Conservation (phyloP, 1,140 invertebrate genomes). For the Drosophila punjabiensis region DNA sequence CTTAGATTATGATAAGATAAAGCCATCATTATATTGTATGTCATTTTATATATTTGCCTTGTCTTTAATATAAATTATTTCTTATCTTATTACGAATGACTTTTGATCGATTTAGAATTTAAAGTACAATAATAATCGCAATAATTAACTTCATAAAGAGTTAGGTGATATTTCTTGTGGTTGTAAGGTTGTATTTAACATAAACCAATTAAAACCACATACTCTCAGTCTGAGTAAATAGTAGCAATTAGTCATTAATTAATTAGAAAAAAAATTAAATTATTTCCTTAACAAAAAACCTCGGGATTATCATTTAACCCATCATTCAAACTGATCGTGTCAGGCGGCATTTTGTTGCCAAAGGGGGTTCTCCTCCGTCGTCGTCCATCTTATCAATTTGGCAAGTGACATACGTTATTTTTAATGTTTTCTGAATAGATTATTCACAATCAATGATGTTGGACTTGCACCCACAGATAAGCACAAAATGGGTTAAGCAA, state of each 20-base stretch:
- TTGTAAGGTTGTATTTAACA: background rate
- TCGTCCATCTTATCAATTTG: conserved; percentile 61
- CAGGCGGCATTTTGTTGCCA: conserved; percentile 30
- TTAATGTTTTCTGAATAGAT: conserved; percentile 46
- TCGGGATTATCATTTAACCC: conserved; percentile 20
- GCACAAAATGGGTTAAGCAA: conserved; percentile 48
- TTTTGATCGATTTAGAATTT: background rate
- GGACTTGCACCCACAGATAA: conserved; percentile 47
- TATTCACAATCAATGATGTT: conserved; percentile 40
- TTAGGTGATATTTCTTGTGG: background rate
- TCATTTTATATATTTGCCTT: background rate
- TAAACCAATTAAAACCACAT: background rate
- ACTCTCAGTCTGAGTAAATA: background rate
- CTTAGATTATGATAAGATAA: background rate
- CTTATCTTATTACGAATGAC: background rate
- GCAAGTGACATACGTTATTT: conserved; percentile 65
- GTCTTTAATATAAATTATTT: conserved; percentile 1
- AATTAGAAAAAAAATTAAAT: conserved; percentile 2
- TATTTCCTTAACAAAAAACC: background rate
- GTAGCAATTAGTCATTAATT: conserved; percentile 20
- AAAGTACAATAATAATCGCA: background rate
- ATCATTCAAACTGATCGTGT: conserved; percentile 62
- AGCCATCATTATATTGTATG: background rate
- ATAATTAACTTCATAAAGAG: background rate
- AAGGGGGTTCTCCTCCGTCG: conserved; percentile 18